A percentile compares a stretch with the other conserved stretches of the same genome.
phyloP scores from a whole-genome alignment of 1,140 invertebrate species.

The Uloborus diversus region DNA sequence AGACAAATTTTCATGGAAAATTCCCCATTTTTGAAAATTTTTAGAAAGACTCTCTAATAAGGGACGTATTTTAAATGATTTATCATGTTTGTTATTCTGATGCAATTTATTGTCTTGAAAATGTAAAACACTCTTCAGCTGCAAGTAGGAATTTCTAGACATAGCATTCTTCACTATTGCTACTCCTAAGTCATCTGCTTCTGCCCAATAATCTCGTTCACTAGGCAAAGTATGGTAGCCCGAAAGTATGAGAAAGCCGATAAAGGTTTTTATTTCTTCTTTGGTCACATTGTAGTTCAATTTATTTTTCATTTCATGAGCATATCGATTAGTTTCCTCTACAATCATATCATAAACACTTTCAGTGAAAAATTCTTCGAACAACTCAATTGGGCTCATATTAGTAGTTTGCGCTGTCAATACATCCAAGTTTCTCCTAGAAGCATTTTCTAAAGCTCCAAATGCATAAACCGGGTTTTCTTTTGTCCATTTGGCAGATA shows the following conservation, averaged over 20 bases:
- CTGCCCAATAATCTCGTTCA: not conserved
- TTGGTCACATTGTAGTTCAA: conserved; percentile 1
- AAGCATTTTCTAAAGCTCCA: not conserved
- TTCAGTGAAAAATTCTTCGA: conserved; percentile 1
- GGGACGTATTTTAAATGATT: not conserved
- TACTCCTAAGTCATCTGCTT: conserved; percentile 4
- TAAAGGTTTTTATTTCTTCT: not conserved
- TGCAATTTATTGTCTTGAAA: not conserved
- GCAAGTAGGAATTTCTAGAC: not conserved
- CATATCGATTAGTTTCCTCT: conserved; percentile 8
- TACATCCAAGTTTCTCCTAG: not conserved
- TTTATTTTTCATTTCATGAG: not conserved
- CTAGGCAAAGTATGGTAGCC: not conserved
- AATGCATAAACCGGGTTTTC: not conserved
- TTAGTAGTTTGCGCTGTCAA: conserved; percentile 1
- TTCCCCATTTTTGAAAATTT: conserved; percentile 1
- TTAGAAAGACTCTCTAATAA: not conserved
- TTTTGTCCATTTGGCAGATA: no score
- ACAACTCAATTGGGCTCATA: conserved; percentile 1
- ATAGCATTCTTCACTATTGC: conserved; percentile 5
- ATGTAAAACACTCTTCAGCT: not conserved
- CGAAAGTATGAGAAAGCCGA: not conserved
- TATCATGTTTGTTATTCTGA: not conserved
- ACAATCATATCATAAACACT: conserved; percentile 1
- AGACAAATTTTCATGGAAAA: conserved; percentile 18